Base-by-base conservation (phyloP, 2,888 invertebrate species). In the Drosophila maculinotata region DNA sequence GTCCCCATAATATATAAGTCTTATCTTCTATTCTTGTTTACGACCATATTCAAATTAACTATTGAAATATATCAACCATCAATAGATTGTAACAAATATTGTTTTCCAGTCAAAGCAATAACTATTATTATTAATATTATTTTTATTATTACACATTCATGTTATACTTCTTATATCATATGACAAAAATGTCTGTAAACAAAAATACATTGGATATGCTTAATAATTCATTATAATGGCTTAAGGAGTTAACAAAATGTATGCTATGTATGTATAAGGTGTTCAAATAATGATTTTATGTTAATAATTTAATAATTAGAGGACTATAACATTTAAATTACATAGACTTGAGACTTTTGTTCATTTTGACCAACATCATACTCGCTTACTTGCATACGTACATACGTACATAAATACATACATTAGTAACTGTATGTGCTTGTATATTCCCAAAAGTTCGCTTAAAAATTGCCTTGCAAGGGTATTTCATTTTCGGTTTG, bases 1-100 rank as follows among this genome's bases (percentile, higher is more conserved):
- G 82, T 78, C 77, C 82, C 79, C 67, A 70, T 67, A 78, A 59
- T 49, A 59, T 49, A 66, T 60, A 59, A 66, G 69, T 45, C 33
- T 52, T 25, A 39, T 33, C 47, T 66, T 71, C 42, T 53, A 39
- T 48, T 36, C 30, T 51, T 15, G 28, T 52, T 48, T 48, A 65
- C 38, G 44, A 44, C 30, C 8, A 38, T 33, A n/a, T 38, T 39
- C 17, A 28, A 20, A 14, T 49, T 30, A 6, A 14, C 0, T 6
- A 15, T 39, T 15, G 5, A 25, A 36, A 1, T 6, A 20, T 15
- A 20, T 30, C 14, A 1, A 23, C 30, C 7, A 35, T 14, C 10
- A 23, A 47, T 47, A 12, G 45, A 17, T 31, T 47, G 30, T 45
- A 17, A n/a, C 4, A 39, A 20, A 9, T 35, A 35, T 9, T 35